A percentile compares a stretch with the other conserved stretches of the same genome.
These are phyloP conservation scores for Heterodera schachtii DNA, from an alignment of 1,140 invertebrate species.

Conservation along the genomic window DNA sequence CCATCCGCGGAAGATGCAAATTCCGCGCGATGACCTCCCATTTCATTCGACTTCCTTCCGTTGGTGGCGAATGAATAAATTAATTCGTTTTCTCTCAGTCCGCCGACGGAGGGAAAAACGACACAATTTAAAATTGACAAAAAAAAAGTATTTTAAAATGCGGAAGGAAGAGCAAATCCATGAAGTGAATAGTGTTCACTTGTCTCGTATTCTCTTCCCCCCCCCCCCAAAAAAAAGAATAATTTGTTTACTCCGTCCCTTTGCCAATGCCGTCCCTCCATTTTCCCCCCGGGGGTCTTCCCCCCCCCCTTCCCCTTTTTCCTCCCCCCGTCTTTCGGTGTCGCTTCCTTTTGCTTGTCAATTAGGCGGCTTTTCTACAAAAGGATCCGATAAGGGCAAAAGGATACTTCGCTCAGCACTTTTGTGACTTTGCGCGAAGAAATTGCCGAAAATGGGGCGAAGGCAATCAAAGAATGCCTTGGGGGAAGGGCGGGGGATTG, in stretches of 20 bases:
- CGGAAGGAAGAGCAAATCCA: no score
- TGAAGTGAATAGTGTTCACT: no score
- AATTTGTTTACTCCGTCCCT: background rate
- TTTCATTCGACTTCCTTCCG: background rate
- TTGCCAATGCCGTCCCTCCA: background rate
- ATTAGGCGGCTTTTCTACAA: constrained; percentile 7
- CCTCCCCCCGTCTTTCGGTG: background rate
- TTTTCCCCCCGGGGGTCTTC: background rate
- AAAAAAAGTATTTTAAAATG: no score
- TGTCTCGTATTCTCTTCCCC: no score
- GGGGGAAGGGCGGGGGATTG: background rate
- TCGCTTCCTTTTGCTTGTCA: constrained; percentile 14
- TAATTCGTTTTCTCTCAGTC: no score
- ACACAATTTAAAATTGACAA: no score
- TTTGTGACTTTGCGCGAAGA: constrained; percentile 1
- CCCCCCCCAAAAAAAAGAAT: no score
- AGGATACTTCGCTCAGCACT: no score
- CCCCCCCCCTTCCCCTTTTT: background rate
- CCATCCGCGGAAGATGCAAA: background rate
- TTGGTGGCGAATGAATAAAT: background rate
- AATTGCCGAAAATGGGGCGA: background rate
- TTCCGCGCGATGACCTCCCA: background rate
- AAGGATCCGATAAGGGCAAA: background rate
- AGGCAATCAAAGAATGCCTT: background rate
- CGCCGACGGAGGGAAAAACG: no score